phyloP scores from a whole-genome alignment of 2,888 invertebrate genomes.

The Hypercompe scribonia region DNA sequence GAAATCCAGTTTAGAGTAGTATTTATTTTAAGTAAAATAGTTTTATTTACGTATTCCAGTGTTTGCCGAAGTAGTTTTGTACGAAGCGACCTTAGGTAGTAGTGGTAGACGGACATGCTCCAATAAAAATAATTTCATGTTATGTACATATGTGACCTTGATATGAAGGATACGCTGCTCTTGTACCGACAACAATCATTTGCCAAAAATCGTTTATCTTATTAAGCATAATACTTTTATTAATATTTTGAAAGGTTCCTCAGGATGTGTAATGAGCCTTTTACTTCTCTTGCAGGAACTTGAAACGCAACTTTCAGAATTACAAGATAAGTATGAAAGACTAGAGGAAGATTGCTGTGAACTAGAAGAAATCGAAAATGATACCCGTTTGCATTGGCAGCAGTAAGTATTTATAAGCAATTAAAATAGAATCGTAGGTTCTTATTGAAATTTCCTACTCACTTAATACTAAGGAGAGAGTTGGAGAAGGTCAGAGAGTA shows the following conservation, averaged over 20 bases:
- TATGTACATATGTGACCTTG: not conserved
- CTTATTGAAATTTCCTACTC: not conserved
- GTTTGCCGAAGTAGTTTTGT: too few relatives aligned
- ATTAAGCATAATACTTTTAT: not conserved
- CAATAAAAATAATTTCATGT: too few relatives aligned
- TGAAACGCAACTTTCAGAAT: slow-evolving; percentile 83
- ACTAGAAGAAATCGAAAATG: slow-evolving; percentile 92
- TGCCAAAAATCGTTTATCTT: not conserved
- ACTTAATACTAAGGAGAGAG: too few relatives aligned
- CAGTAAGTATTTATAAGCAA: slow-evolving; percentile 70
- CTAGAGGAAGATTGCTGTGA: slow-evolving; percentile 91
- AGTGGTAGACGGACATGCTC: too few relatives aligned
- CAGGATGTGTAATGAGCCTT: not conserved
- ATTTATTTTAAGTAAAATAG: too few relatives aligned
- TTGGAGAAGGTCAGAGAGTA: too few relatives aligned
- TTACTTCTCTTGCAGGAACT: slow-evolving; percentile 75
- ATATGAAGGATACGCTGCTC: not conserved
- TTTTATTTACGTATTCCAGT: too few relatives aligned
- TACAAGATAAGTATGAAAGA: slow-evolving; percentile 88
- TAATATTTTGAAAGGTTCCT: too few relatives aligned
- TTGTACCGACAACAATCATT: not conserved
- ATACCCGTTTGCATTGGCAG: slow-evolving; percentile 88
- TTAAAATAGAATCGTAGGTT: not conserved
- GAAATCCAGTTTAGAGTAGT: too few relatives aligned
- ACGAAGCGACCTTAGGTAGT: too few relatives aligned